phyloP scores from a whole-genome alignment of 30 jellyfish, hydroid and myxozoan species.

The Hydractinia echinata region DNA sequence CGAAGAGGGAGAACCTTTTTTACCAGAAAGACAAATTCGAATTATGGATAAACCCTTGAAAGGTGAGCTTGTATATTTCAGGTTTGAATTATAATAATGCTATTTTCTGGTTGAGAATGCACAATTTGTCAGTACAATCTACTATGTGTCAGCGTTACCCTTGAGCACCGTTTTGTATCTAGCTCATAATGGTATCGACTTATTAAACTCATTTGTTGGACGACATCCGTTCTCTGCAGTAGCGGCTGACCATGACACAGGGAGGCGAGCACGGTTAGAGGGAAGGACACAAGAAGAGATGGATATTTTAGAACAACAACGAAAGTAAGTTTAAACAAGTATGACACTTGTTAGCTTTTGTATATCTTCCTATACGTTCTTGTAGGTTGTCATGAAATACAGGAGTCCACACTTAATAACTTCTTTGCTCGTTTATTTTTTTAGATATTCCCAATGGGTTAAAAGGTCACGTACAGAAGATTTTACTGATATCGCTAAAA shows the following conservation, averaged over 20 bases:
- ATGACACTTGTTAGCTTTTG: background rate
- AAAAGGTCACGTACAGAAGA: constrained; percentile 96
- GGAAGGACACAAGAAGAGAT: constrained; percentile 93
- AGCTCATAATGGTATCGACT: constrained; percentile 67
- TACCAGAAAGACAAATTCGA: constrained; percentile 95
- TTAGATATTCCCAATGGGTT: constrained; percentile 95
- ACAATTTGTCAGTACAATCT: too few species aligned
- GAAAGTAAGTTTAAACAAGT: constrained; percentile 45
- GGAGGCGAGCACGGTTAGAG: constrained; percentile 73
- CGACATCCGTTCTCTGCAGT: constrained; percentile 97
- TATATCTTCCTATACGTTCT: background rate
- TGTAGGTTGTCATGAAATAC: too few species aligned
- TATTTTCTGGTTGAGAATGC: too few species aligned
- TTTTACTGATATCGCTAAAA: constrained; percentile 75
- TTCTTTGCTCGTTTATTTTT: background rate
- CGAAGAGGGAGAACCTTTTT: constrained; percentile 97
- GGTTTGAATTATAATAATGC: too few species aligned
- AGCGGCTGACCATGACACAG: constrained; percentile 88
- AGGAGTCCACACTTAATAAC: too few species aligned
- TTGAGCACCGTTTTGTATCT: background rate
- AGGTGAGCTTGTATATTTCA: constrained; percentile 28
- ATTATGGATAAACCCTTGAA: constrained; percentile 82
- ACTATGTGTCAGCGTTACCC: too few species aligned
- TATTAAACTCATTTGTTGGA: constrained; percentile 94
- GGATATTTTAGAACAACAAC: constrained; percentile 91